Conservation (phyloP, 2,113 vertebrate species). For the Notarius lentiginosus region DNA sequence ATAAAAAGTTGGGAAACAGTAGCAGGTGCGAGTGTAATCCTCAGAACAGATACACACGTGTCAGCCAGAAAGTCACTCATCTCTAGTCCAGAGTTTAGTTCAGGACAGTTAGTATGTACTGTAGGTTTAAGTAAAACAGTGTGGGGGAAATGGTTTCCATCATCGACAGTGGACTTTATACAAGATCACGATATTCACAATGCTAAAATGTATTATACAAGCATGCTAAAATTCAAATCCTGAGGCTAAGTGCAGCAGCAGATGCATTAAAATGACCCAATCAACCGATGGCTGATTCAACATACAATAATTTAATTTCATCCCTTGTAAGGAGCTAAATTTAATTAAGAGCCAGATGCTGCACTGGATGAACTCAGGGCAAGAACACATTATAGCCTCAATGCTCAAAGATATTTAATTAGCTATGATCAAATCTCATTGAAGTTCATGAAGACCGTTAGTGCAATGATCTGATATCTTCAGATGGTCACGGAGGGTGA, state of each 20-base stretch:
- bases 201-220: not conserved
- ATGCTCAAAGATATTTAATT: constrained; percentile 13
- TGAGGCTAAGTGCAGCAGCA: not conserved
- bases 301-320: constrained; percentile 28
- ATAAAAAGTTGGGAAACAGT: not conserved
- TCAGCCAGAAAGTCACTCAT: not conserved
- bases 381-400: not conserved
- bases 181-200: constrained; percentile 1
- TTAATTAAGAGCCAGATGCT: constrained; percentile 15
- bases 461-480: constrained; percentile 2
- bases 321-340: not conserved
- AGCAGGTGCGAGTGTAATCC: not conserved
- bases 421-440: constrained; percentile 12
- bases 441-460: not conserved
- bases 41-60: not conserved
- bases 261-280: constrained; percentile 17
- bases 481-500: not conserved
- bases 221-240: not conserved
- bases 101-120: not conserved
- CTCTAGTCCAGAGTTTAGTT: not conserved
- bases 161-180: not conserved
- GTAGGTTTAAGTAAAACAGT: not conserved
- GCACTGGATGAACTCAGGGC: constrained; percentile 14
- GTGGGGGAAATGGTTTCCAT: not conserved
- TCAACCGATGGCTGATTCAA: not conserved